Evolutionary conservation across 2,113 vertebrate species (phyloP), one percentile per base, ranked within the genome.

Genomic region (Bothrops jararaca): DNA sequence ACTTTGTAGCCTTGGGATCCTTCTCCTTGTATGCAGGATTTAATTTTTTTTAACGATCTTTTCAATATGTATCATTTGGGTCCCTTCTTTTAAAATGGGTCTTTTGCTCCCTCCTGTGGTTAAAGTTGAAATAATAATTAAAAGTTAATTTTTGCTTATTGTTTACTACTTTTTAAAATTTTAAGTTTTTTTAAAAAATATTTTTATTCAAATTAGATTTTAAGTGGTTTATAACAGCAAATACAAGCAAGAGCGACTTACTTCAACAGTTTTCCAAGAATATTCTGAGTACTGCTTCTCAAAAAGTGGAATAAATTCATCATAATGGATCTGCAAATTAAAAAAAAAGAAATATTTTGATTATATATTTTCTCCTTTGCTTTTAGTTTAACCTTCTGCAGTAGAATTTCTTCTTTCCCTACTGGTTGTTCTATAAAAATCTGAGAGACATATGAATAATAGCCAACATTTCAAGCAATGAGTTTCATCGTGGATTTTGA

Each of bases 251-350:
- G 45, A 9, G 50, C 87, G 29, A 94, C 98, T 96, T 96, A 99
- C 99, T 97, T 99, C 98, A 50, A 99, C 97, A 0, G 91, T 92
- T 88, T 96, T 97, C 99, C 99, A 99, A 9, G 98, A 97, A 93
- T 98, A 96, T n/a, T 98, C 98, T 3, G 98, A 98, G 94, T 99
- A 98, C 53, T 99, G 99, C 80, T 98, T 97, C 97, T 99, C 98
- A 97, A 99, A 99, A 94, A 98, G 97, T 0, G 98, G 98, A 91
- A 99, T 98, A 94, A 99, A 99, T 69, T 99, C 98, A 56, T 99
- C 96, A 29, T 97, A 98, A 94, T 99, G 98, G 29, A 99, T 97
- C 99, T 99, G 85, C 0, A 95, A 92, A 22, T 94, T 13, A 13
- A 53, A 53, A 74, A n/a, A 10, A 89, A 5, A 45, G 45, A 45